These are phyloP conservation scores for Hoplias malabaricus DNA, from an alignment of 2,113 vertebrate genomes.

Conservation along the genomic window DNA sequence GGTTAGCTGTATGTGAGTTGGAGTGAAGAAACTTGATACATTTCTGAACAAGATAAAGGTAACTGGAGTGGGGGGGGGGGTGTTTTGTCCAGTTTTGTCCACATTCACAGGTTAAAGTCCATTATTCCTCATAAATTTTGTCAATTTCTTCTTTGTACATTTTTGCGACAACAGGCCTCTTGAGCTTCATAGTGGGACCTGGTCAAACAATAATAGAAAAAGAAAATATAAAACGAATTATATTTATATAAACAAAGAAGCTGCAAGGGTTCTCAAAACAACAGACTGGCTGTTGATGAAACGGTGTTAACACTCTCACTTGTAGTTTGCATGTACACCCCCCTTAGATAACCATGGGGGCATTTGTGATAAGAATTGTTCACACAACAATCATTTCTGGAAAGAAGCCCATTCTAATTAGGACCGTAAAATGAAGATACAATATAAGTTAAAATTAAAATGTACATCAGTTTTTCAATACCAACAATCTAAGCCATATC, in stretches of 20 bases:
- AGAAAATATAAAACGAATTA: not conserved
- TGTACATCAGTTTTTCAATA: not conserved
- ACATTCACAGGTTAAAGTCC: not conserved
- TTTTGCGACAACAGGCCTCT: constrained; percentile 72
- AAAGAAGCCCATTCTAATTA: not conserved
- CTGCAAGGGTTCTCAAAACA: too few relatives aligned
- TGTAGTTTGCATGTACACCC: not conserved
- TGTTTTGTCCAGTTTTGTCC: not conserved
- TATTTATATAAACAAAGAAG: not conserved
- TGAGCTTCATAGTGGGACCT: constrained; percentile 81
- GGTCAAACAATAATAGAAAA: constrained; percentile 10
- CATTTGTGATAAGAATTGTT: not conserved
- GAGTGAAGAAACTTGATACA: not conserved
- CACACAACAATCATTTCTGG: not conserved
- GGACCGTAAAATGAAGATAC: not conserved
- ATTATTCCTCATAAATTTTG: constrained; percentile 63
- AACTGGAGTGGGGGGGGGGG: not conserved
- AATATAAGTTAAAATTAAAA: not conserved
- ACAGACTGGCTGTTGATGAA: too few relatives aligned
- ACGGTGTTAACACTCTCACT: too few relatives aligned
- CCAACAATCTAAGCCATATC: not conserved
- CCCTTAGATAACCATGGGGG: not conserved
- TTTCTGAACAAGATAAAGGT: not conserved
- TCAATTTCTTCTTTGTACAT: constrained; percentile 75
- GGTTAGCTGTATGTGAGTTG: not conserved